A percentile compares a stretch with the other conserved stretches of the same genome.
Evolutionary conservation across 2,797 vertebrate genomes (phyloP).

Genomic region (Spea hammondii): DNA sequence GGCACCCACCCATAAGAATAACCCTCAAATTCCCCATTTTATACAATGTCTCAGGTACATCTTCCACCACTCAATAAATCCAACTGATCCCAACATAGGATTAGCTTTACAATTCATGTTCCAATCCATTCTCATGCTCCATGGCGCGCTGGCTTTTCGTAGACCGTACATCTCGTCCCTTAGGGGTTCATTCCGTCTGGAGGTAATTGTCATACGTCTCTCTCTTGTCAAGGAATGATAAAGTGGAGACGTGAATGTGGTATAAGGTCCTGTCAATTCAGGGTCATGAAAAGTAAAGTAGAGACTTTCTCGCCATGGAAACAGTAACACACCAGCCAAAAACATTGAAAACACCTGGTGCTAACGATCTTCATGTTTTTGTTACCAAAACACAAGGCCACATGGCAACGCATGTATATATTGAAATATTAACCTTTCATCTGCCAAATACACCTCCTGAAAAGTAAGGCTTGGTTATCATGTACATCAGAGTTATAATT

Average conservation of each 20-base stretch:
- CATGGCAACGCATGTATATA: slow-evolving; percentile 42
- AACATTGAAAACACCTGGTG: slow-evolving; percentile 52
- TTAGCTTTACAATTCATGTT: too few species aligned
- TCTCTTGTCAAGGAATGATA: slow-evolving; percentile 23
- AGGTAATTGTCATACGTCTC: neutral
- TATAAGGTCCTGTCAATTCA: slow-evolving; percentile 36
- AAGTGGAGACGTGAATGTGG: slow-evolving; percentile 6
- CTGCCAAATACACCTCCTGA: neutral
- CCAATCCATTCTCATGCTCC: too few species aligned
- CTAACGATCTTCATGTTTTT: slow-evolving; percentile 47
- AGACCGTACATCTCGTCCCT: neutral
- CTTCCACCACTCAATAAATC: too few species aligned
- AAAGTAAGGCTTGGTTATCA: neutral
- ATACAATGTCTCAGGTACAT: too few species aligned
- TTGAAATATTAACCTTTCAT: slow-evolving; percentile 28
- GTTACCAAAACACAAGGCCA: slow-evolving; percentile 44
- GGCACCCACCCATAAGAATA: too few species aligned
- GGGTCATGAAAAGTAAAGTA: slow-evolving; percentile 33
- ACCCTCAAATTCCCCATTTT: too few species aligned
- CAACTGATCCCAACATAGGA: too few species aligned
- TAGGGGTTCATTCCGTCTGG: neutral
- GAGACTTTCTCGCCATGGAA: slow-evolving; percentile 38
- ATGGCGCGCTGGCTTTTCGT: neutral
- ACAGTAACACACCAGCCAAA: slow-evolving; percentile 40
- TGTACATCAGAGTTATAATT: neutral